Conservation (phyloP, 2,888 invertebrate species). For the Trisateles emortualis region DNA sequence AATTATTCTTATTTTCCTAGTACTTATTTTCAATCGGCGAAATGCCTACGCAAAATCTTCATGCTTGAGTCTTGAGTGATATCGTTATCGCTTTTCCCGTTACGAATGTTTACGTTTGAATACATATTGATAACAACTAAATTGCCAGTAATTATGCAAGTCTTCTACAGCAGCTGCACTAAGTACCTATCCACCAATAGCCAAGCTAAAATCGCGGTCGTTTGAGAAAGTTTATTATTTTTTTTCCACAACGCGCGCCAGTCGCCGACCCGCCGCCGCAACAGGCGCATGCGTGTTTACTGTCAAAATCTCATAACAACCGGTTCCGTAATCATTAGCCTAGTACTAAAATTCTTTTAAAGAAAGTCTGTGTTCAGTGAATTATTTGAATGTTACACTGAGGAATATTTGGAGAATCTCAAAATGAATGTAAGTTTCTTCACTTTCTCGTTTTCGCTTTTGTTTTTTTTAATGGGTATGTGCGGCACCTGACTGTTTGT, state of each 20-base stretch:
- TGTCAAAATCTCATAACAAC: slow-evolving; percentile 23
- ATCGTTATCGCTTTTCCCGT: not conserved
- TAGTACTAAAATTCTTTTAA: slow-evolving; percentile 40
- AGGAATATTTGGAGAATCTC: slow-evolving; percentile 39
- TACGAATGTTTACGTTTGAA: not conserved
- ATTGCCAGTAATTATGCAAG: slow-evolving; percentile 22
- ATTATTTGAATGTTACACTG: slow-evolving; percentile 41
- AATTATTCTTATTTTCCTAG: too few species aligned
- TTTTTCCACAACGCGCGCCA: slow-evolving; percentile 44
- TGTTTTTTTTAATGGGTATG: slow-evolving; percentile 21
- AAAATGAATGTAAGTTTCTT: slow-evolving; percentile 47
- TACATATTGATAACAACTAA: not conserved
- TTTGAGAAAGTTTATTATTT: slow-evolving; percentile 63
- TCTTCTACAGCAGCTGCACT: slow-evolving; percentile 13
- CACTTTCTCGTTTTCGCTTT: slow-evolving; percentile 24
- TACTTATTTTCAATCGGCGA: too few species aligned
- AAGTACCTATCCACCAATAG: slow-evolving; percentile 39
- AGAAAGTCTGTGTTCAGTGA: slow-evolving; percentile 50
- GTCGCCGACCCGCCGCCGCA: slow-evolving; percentile 51
- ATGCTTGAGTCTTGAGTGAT: not conserved
- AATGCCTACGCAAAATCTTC: too few species aligned
- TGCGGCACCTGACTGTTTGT: slow-evolving; percentile 16
- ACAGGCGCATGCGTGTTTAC: slow-evolving; percentile 30
- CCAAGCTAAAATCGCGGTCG: slow-evolving; percentile 54
- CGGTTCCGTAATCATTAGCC: slow-evolving; percentile 42